Base-by-base conservation (phyloP, 2,797 vertebrate genomes). In the Xyrichtys novacula region DNA sequence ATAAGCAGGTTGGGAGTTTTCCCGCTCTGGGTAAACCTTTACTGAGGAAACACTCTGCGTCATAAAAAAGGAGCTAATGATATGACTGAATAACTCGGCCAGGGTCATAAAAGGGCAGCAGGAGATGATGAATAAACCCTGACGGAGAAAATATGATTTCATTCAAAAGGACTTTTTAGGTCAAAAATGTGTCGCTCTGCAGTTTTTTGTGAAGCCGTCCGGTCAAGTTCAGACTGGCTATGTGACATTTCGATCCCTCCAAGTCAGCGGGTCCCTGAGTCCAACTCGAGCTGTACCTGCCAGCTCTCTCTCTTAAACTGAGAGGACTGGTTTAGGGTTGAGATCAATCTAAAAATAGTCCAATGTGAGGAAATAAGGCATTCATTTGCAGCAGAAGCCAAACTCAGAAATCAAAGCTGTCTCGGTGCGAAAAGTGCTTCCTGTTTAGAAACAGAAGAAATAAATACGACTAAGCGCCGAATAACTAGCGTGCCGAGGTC, bases 401-500 rank as follows among this genome's bases (percentile, higher is more conserved):
- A n/a, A n/a, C 5, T 7, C 26, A 32, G 19, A 67, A 78, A 69
- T 72, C 76, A 70, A 48, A 73, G 48, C 43, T 48, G 32, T 36
- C 7, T 78, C 29, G 47, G 80, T 77, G 58, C 26, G 50, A 65
- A 70, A 85, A 74, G 26, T 26, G 50, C 69, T 78, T 77, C 70
- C 77, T 69, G 69, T 49, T 70, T 80, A 71, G 70, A 81, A 64
- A 81, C n/a, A 69, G 31, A 43, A 29, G 7, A 20, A 75, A 78
- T 48, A 81, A 83, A 39, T 66, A 57, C 36, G n/a, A 56, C 65
- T 59, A 71, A 77, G 36, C 46, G 42, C 47, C 73, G 56, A 76
- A 65, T 64, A 74, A 89, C 84, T 42, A 71, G 64, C 32, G 39
- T 28, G 40, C 6, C 32, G 63, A 77, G 70, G 81, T 87, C 74